phyloP scores from a whole-genome alignment of 2,113 vertebrate species.

The Zootoca vivipara region DNA sequence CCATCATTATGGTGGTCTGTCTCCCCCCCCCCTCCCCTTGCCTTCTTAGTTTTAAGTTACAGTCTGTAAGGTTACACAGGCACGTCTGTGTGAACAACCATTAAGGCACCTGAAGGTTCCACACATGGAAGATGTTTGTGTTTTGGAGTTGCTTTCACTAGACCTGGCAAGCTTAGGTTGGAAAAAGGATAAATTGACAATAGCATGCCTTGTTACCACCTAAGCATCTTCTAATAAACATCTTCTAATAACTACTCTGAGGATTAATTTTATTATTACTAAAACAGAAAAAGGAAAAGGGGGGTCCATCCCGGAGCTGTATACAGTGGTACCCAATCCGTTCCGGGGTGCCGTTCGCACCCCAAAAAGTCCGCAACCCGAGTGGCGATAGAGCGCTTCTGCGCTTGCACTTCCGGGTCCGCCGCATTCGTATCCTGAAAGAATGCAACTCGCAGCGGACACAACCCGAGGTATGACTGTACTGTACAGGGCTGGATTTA shows the following conservation, averaged over 20 bases:
- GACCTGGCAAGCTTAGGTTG: constrained; percentile 37
- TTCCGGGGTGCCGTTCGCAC: too few relatives aligned
- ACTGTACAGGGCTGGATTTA: too few relatives aligned
- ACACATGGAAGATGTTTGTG: constrained; percentile 27
- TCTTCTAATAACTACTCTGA: constrained; percentile 19
- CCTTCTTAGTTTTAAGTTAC: background rate
- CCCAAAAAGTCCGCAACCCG: too few relatives aligned
- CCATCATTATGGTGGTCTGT: background rate
- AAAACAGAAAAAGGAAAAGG: background rate
- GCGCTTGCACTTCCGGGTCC: too few relatives aligned
- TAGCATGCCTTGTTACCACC: constrained; percentile 18
- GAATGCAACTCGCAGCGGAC: too few relatives aligned
- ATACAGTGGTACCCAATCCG: too few relatives aligned
- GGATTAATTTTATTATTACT: constrained; percentile 39
- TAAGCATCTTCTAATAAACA: constrained; percentile 27
- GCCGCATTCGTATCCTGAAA: too few relatives aligned
- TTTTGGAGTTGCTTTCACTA: background rate
- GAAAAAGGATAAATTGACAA: constrained; percentile 40
- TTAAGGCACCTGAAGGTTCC: background rate
- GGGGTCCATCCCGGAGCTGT: too few relatives aligned
- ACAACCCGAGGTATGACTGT: too few relatives aligned
- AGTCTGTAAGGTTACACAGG: background rate
- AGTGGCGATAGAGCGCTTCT: too few relatives aligned
- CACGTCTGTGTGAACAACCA: background rate
- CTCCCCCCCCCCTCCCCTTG: background rate